Evolutionary conservation across 2,113 vertebrate genomes (phyloP).

Genomic region (Electrona antarctica): DNA sequence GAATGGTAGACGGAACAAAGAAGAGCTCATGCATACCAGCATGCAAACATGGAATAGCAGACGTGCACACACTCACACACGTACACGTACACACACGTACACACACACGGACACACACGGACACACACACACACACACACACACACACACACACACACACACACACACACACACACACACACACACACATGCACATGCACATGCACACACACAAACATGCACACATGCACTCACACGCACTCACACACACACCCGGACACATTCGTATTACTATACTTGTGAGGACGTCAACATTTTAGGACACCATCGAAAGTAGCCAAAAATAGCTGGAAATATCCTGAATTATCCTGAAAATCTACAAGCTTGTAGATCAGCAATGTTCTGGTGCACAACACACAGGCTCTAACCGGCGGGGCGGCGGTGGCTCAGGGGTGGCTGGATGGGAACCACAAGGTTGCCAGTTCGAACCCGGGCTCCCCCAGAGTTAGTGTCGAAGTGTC

Average conservation of each 20-base stretch:
- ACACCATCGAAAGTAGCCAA: no score
- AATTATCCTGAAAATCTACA: no score
- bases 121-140: background rate
- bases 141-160: background rate
- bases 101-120: background rate
- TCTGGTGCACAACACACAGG: no score
- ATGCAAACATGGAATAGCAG: background rate
- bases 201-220: background rate
- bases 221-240: background rate
- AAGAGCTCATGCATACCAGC: slow-evolving; percentile 23
- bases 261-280: no score
- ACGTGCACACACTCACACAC: background rate
- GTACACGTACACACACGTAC: background rate
- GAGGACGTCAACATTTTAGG: no score
- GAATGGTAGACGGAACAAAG: slow-evolving; percentile 70
- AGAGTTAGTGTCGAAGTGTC: no score
- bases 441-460: no score
- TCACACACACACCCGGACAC: background rate
- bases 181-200: background rate
- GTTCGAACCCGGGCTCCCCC: no score
- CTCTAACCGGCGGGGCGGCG: no score
- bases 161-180: background rate
- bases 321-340: no score
- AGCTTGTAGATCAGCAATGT: no score
- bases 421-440: no score